Base-by-base conservation (phyloP, 2,113 vertebrate genomes). In the Scomber scombrus region DNA sequence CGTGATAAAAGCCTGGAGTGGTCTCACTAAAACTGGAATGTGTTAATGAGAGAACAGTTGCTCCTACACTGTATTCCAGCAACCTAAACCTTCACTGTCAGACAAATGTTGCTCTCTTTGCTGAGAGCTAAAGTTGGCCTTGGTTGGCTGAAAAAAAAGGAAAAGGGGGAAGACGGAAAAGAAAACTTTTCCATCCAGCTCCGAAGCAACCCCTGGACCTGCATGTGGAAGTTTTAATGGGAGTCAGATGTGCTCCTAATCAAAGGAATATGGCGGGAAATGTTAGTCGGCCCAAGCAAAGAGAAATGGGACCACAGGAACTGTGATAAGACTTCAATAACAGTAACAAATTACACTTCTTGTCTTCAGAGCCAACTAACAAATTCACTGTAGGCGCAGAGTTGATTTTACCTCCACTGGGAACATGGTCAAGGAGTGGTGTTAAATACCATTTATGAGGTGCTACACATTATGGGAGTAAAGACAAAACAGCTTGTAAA, bases 181-280 rank as follows among this genome's bases (percentile, higher is more conserved):
- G 72, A 72, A 75, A 67, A 80, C 3, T 78, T 92, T 92, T 93
- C 92, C 90, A 90, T 92, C 51, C 49, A 72, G 74, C 83, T 81
- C 79, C 51, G 71, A 82, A 70, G 80, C 82, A 88, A 80, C 51
- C 61, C 62, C 78, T 92, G 93, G 91, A 91, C 88, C 70, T 84
- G 83, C 80, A 60, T 85, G 92, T 93, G 88, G 89, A 91, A 81
- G 84, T 60, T 92, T 86, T 94, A 94, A 95, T 95, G 81, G 87
- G 81, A 94, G 76, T 93, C 94, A 95, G 94, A 93, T 95, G 95
- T 89, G 82, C 66, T 72, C 68, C 75, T 94, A 95, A 95, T 95
- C 93, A 94, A 92, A 93, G 86, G 73, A 92, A 93, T 88, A 94
- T 90, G 91, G 89, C 47, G 87, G 92, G 92, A 93, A 91, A 93